These are phyloP conservation scores for Psophia crepitans DNA, from an alignment of 2,113 vertebrate species.

Conservation along the genomic window DNA sequence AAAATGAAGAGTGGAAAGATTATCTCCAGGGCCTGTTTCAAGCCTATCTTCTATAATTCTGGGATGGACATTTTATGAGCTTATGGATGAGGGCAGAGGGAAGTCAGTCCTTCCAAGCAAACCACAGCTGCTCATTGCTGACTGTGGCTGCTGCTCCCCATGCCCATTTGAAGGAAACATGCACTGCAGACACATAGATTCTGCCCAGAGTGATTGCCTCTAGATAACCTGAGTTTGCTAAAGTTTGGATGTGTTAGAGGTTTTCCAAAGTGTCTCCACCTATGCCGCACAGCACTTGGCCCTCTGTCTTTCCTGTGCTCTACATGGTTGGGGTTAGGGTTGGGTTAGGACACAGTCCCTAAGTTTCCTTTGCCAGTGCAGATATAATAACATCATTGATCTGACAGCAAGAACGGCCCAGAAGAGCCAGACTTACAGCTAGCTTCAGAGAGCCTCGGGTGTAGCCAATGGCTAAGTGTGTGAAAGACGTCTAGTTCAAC, in stretches of 20 bases:
- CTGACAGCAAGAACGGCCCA: background rate
- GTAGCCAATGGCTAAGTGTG: background rate
- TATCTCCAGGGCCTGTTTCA: background rate
- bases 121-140: background rate
- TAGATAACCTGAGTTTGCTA: background rate
- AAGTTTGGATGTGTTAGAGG: background rate
- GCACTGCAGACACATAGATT: background rate
- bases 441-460: background rate
- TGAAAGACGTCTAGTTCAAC: background rate
- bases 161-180: fast-evolving
- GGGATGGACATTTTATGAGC: background rate
- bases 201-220: background rate
- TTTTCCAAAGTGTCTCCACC: background rate
- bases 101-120: background rate
- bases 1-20: background rate
- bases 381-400: background rate
- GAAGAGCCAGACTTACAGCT: background rate
- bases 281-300: background rate
- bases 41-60: background rate
- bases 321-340: no score
- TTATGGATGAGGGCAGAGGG: background rate
- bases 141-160: background rate
- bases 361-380: background rate
- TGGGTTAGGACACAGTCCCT: background rate
- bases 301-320: background rate